Evolutionary conservation across 2,888 invertebrate species (phyloP).

Genomic region (Idaea biselata): DNA sequence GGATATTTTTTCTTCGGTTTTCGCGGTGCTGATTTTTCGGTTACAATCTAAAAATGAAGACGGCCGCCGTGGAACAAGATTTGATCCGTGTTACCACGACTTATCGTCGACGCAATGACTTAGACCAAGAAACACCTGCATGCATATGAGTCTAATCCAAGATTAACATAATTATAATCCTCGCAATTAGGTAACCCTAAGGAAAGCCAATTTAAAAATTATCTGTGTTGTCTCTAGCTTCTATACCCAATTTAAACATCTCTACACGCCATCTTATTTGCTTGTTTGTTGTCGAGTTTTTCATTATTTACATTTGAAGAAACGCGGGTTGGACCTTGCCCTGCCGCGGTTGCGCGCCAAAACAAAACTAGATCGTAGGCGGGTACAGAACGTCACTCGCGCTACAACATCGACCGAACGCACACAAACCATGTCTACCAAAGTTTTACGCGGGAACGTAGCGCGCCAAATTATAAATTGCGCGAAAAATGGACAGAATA

Average conservation of each 20-base stretch:
- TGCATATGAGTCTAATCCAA: too few relatives aligned
- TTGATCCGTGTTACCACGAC: too few relatives aligned
- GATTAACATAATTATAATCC: too few relatives aligned
- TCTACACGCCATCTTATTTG: constrained; percentile 21
- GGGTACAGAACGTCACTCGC: constrained; percentile 48
- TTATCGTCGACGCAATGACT: too few relatives aligned
- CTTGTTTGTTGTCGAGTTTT: constrained; percentile 41
- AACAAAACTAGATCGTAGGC: constrained; percentile 36
- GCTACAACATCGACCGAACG: constrained; percentile 51
- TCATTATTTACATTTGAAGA: constrained; percentile 44
- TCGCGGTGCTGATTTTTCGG: too few relatives aligned
- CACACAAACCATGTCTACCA: constrained; percentile 68
- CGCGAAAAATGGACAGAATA: constrained; percentile 48
- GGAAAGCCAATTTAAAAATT: neutral
- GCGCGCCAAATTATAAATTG: constrained; percentile 61
- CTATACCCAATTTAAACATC: neutral
- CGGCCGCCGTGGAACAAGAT: too few relatives aligned
- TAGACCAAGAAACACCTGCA: too few relatives aligned
- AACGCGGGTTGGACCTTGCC: constrained; percentile 65
- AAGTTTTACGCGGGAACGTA: constrained; percentile 70
- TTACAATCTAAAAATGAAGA: too few relatives aligned
- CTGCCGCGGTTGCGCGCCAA: constrained; percentile 61
- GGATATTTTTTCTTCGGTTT: too few relatives aligned
- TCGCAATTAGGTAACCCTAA: too few relatives aligned
- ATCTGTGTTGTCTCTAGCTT: neutral